Conservation (phyloP, 2,797 vertebrate genomes). For the Eptatretus atami region DNA sequence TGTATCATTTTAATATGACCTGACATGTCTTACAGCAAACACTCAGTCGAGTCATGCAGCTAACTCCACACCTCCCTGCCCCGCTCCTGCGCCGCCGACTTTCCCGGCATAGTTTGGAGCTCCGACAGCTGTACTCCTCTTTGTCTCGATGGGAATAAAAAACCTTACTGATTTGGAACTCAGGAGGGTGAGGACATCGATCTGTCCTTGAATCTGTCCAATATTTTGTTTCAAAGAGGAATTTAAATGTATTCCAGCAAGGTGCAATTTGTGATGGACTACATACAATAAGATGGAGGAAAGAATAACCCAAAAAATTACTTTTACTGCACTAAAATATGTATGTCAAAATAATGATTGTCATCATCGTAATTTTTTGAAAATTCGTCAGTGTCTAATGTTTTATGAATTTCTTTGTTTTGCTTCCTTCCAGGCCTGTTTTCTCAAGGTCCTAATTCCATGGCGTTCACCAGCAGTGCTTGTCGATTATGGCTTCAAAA, state of each 20-base stretch:
- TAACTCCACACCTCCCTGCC: slow-evolving; percentile 30
- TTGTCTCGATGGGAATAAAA: slow-evolving; percentile 24
- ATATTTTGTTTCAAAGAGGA: no score
- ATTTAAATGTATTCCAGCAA: no score
- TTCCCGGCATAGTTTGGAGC: slow-evolving; percentile 25
- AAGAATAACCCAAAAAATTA: no score
- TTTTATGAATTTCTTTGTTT: slow-evolving; percentile 5
- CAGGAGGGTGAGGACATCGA: slow-evolving; percentile 19
- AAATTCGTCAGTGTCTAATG: background rate
- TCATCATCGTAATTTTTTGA: no score
- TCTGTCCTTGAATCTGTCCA: no score
- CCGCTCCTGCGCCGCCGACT: slow-evolving; percentile 28
- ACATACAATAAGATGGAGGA: no score
- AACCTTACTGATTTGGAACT: slow-evolving; percentile 38
- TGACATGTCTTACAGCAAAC: slow-evolving; percentile 19
- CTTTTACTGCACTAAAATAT: no score
- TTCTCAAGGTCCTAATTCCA: slow-evolving; percentile 29
- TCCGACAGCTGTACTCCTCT: slow-evolving; percentile 38
- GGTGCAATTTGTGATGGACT: no score
- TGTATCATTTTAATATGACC: no score
- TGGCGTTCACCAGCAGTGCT: slow-evolving; percentile 15
- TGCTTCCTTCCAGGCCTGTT: slow-evolving; percentile 36
- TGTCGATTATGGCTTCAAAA: slow-evolving; percentile 39
- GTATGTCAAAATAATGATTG: no score
- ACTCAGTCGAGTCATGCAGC: slow-evolving; percentile 38